Percentiles rank a stretch among this genome's conserved stretches.
phyloP scores from a whole-genome alignment of 2,113 vertebrate species.

The Montifringilla adamsi region DNA sequence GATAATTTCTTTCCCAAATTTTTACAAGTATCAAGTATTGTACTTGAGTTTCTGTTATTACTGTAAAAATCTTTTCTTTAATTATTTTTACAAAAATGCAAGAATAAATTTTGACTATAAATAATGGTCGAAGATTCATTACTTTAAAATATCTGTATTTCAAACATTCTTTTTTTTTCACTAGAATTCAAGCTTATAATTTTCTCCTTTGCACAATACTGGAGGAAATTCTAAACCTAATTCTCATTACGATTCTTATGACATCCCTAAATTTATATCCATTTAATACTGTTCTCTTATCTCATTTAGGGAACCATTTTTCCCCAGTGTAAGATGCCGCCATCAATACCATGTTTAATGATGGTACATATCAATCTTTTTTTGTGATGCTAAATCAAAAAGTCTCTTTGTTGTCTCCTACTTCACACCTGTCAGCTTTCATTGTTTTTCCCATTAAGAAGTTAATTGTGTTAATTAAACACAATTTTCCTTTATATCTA shows the following conservation, averaged over 20 bases:
- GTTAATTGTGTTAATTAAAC: neutral
- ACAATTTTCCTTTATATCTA: neutral
- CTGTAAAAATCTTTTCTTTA: neutral
- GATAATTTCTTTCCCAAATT: neutral
- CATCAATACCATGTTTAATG: neutral
- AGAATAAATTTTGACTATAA: neutral
- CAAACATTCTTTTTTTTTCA: neutral
- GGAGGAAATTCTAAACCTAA: neutral
- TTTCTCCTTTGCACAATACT: neutral
- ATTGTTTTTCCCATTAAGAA: slow-evolving; percentile 23
- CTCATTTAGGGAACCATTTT: slow-evolving; percentile 17
- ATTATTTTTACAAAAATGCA: neutral
- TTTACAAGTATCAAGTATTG: neutral
- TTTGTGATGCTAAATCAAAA: slow-evolving; percentile 9
- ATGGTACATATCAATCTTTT: slow-evolving; percentile 38
- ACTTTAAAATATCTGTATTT: neutral
- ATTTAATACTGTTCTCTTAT: neutral
- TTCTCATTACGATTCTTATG: neutral
- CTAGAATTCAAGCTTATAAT: neutral
- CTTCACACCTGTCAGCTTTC: slow-evolving; percentile 42
- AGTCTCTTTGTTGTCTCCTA: neutral
- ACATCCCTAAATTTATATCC: neutral
- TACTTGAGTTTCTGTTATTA: neutral
- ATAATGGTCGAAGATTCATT: neutral
- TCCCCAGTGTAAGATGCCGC: neutral